Base-by-base conservation (phyloP, 2,888 invertebrate genomes). In the Agrotis ipsilon region DNA sequence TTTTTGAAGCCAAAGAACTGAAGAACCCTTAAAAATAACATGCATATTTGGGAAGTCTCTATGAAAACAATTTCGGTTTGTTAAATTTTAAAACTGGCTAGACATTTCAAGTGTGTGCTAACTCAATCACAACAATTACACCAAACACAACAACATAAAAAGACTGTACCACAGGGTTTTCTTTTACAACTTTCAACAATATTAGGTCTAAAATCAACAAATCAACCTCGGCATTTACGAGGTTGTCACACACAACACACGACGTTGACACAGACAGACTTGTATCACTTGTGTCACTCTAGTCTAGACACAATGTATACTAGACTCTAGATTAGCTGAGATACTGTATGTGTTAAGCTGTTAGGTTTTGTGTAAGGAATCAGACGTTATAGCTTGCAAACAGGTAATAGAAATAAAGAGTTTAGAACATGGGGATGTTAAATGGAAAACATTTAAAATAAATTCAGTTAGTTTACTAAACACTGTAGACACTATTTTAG, bases 211-310 rank as follows among this genome's bases (percentile, higher is more conserved):
- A 64, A 64, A 68, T 6, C 32, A 69, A 59, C 24, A 67, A 24
- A 27, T 39, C 18, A 48, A 64, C 27, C 57, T 71, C 48, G 69
- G 72, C 39, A 59, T 88, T 90, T 87, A 90, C 86, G 88, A 86
- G 63, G 65, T 83, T 73, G 72, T 64, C 86, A 86, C 90, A 90
- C 88, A 87, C 85, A 87, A 88, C 83, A 86, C 60, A 70, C 78
- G 64, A 77, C 52, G 88, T 87, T 86, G 83, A 87, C 89, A 87
- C 82, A 90, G 86, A 90, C 87, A 55, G 60, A 78, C 65, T 64
- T 48, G 43, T 52, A 77, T 82, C 71, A 19, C 39, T 24, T 13
- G 64, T 68, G 21, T 46, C 69, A 69, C 13, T 71, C n/a, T 49
- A n/a, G 76, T 72, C 76, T 72, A 72, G 72, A 84, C 85, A 85